phyloP scores from a whole-genome alignment of 2,888 invertebrate species.

The Coelogynopora nodosa region DNA sequence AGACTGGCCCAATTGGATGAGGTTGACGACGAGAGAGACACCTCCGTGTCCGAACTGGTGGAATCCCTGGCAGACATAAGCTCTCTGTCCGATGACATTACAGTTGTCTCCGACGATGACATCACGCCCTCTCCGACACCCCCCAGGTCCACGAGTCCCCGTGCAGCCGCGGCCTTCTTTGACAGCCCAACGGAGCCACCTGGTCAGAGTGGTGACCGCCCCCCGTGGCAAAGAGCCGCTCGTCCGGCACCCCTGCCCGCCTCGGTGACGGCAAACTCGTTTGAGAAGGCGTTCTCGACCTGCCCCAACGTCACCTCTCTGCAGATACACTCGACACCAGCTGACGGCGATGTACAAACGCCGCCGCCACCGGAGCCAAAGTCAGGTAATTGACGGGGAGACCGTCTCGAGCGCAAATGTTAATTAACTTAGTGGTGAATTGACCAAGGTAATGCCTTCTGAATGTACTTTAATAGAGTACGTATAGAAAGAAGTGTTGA shows the following conservation, averaged over 20 bases:
- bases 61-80: neutral
- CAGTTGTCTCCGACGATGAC: neutral
- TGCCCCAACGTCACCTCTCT: neutral
- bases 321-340: neutral
- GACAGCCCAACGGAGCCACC: neutral
- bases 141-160: neutral
- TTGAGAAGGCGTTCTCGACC: neutral
- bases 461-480: no score
- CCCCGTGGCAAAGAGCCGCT: neutral
- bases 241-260: neutral
- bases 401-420: no score
- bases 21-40: neutral
- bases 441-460: no score
- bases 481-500: no score
- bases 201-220: neutral
- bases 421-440: no score
- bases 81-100: neutral
- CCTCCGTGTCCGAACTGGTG: neutral
- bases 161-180: no score
- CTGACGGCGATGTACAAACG: no score
- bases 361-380: no score
- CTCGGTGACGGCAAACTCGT: neutral
- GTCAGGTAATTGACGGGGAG: no score
- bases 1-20: neutral
- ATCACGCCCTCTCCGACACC: neutral